Base-by-base conservation (phyloP, 2,888 invertebrate genomes). In the Trichogramma dendrolimi region DNA sequence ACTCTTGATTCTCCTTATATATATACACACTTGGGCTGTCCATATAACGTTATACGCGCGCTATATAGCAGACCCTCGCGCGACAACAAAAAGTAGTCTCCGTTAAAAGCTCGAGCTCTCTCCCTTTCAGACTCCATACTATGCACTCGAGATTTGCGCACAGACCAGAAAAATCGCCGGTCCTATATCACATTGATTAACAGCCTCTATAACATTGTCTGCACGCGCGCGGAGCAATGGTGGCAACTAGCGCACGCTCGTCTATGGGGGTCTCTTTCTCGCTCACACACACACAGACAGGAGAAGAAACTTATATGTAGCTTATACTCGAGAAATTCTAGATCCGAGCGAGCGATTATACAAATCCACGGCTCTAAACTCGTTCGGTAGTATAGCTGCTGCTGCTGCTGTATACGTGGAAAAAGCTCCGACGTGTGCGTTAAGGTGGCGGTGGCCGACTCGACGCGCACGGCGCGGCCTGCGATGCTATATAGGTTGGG, bases 321-420 rank as follows among this genome's bases (percentile, higher is more conserved):
- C 14, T 14, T n/a, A n/a, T 5, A n/a, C 43, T 42, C 53, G 44
- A 11, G 55, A 51, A 58, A 62, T 51, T 55, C 55, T 6, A 58
- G 48, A 59, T 50, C 38, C 50, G 39, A 27, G 27, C 48, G 11
- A 49, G 11, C 58, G 61, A 64, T 64, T 64, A 58, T 61, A 58
- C 55, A 58, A 63, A 63, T 58, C 58, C 60, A 27, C 27, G 27
- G 27, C 27, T 27, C 27, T 27, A 27, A 27, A 27, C 27, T 27
- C 27, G 27, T 27, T 27, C 27, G 27, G 27, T 2, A 27, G 27
- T 27, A 27, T n/a, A n/a, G n/a, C n/a, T n/a, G 27, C 27, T 27
- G 27, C 27, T 14, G 14, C 14, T 27, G 27, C 27, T 27, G 27
- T 27, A 27, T 27, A 27, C 27, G 27, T 27, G 27, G 27, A 27